phyloP scores from a whole-genome alignment of 2,797 vertebrate species.

The Pangasius djambal region DNA sequence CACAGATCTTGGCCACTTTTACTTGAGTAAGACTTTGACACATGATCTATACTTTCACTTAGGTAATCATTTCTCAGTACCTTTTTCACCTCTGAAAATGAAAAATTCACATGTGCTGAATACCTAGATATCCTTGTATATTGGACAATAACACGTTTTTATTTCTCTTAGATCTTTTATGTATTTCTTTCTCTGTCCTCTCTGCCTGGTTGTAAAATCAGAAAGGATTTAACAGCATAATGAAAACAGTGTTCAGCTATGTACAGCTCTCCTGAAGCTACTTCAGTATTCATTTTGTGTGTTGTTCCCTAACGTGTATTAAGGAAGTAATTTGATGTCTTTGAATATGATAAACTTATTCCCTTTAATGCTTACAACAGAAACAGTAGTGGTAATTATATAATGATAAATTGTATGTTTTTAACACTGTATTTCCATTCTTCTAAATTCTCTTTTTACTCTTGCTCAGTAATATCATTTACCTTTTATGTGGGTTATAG shows the following conservation, averaged over 20 bases:
- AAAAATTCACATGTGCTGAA: slow-evolving; percentile 8
- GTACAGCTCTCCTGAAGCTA: not conserved
- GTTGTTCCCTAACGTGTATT: not conserved
- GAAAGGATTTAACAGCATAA: slow-evolving; percentile 19
- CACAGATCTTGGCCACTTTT: not conserved
- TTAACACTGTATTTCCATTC: not conserved
- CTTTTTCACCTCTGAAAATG: not conserved
- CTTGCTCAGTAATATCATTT: not conserved
- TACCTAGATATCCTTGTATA: not conserved
- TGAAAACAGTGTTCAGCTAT: slow-evolving; percentile 20
- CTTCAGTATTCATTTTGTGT: slow-evolving; percentile 4
- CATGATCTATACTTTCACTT: not conserved
- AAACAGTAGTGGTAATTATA: not conserved
- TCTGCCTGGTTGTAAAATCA: not conserved
- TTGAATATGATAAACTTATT: not conserved
- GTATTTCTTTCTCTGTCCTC: not conserved
- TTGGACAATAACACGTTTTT: not conserved
- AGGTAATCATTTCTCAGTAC: not conserved
- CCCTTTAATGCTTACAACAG: not conserved
- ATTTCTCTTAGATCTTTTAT: not conserved
- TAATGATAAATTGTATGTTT: not conserved
- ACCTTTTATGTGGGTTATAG: not conserved
- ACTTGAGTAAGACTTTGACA: too few relatives aligned
- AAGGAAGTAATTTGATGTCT: not conserved
- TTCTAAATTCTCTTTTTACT: not conserved